These are phyloP conservation scores for Ashinkailepas kermadecensis DNA, from an alignment of 2,888 invertebrate genomes.

Conservation along the genomic window DNA sequence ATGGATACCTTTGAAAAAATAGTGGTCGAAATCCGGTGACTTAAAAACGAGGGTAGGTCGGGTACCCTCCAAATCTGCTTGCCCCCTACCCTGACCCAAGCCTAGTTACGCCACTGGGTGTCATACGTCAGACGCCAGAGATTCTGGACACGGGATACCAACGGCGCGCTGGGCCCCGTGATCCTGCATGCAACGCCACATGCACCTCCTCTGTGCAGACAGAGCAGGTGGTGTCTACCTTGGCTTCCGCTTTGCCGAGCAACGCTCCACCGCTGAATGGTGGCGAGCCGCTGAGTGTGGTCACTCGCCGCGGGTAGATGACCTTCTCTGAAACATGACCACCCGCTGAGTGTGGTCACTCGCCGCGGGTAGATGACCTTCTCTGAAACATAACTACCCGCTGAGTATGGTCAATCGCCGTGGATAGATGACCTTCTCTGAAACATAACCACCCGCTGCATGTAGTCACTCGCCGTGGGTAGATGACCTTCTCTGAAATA, in stretches of 20 bases:
- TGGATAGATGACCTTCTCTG: neutral
- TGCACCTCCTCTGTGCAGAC: too few species aligned
- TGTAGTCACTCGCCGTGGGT: too few species aligned
- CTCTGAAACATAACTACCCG: neutral
- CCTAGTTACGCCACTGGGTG: too few species aligned
- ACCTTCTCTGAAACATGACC: neutral
- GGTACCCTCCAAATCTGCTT: too few species aligned
- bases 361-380: slow-evolving; percentile 5
- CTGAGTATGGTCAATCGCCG: too few species aligned
- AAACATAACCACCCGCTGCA: neutral
- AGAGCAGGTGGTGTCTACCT: neutral
- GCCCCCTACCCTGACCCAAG: too few species aligned
- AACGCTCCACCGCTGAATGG: neutral
- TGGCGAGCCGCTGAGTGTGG: neutral
- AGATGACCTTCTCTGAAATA: neutral
- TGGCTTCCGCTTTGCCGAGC: neutral
- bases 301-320: neutral
- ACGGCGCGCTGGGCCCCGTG: too few species aligned
- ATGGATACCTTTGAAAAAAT: neutral
- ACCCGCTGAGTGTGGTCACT: neutral
- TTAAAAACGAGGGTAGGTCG: too few species aligned
- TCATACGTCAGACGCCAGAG: too few species aligned
- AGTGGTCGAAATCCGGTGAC: too few species aligned
- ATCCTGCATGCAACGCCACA: too few species aligned
- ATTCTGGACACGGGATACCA: too few species aligned